Base-by-base conservation (phyloP, 1,140 invertebrate species). In the Caenorhabditis briggsae region DNA sequence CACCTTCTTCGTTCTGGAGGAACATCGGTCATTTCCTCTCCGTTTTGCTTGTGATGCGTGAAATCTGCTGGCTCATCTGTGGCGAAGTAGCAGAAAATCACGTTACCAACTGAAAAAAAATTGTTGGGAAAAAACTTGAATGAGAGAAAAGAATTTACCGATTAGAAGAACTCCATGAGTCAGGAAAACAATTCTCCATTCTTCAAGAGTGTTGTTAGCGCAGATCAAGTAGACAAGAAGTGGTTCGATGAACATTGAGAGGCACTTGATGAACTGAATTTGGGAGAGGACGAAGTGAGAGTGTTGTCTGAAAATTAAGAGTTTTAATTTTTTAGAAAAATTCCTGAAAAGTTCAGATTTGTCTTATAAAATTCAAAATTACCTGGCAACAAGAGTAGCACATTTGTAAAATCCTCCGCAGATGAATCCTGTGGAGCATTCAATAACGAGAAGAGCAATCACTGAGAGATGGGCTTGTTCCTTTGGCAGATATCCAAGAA, bases 391-490 rank as follows among this genome's bases (percentile, higher is more conserved):
- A 11, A 88, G 65, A 9, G 88, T 88, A 25, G 86, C 88, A 48
- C 88, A 88, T 55, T 88, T 88, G 88, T 88, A 88, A 48, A 88
- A 88, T 0, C 88, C 88, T 23, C 88, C 88, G 78, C 88, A 88
- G 53, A 87, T 88, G 78, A 88, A 88, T 50, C 88, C 88, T 12
- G 86, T 84, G 18, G 86, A 88, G 82, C 82, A 70, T 56, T 87
- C 86, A 33, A 88, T 88, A 61, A 85, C 70, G 1, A 87, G 48
- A 14, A 87, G 65, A 61, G 64, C 86, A 56, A 61, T 16, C 43
- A 87, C 50, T 11, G 86, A 70, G 14, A 74, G 55, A 59, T 46
- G 33, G 41, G 85, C 83, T n/a, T 88, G 33, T 7, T 88, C 86
- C 14, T 55, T 83, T 33, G 88, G 64, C 14, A 88, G 48, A 50